Conservation (phyloP, 2,888 invertebrate genomes). For the Bugula neritina region DNA sequence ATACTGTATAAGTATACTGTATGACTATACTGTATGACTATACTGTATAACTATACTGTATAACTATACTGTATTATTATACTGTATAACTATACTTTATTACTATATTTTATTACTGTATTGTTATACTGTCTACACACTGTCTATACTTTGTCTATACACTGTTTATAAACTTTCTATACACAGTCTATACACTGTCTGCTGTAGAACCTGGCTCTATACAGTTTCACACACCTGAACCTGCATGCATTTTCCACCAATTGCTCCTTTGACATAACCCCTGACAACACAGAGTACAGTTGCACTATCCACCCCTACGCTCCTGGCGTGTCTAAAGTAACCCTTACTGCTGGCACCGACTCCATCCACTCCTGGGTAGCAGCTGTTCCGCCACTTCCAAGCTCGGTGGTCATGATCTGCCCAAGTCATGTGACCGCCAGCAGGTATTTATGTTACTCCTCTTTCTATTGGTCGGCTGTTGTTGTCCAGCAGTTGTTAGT, state of each 20-base stretch:
- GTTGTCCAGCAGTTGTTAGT: too few relatives aligned
- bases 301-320: not conserved
- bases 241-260: not conserved
- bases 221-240: not conserved
- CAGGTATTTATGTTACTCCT: constrained; percentile 10
- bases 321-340: not conserved
- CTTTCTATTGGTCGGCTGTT: too few relatives aligned
- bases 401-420: not conserved
- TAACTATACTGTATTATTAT: too few relatives aligned
- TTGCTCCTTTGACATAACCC: not conserved
- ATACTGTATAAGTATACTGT: too few relatives aligned
- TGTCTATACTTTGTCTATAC: too few relatives aligned
- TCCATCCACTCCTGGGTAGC: not conserved
- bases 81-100: too few relatives aligned
- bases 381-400: not conserved
- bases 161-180: too few relatives aligned
- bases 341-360: not conserved
- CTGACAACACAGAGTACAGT: not conserved
- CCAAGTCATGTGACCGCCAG: not conserved
- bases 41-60: too few relatives aligned
- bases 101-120: too few relatives aligned
- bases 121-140: too few relatives aligned
- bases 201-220: not conserved
- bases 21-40: too few relatives aligned
- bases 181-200: too few relatives aligned